phyloP scores from a whole-genome alignment of 2,888 invertebrate species.

The Watsonalla cultraria region DNA sequence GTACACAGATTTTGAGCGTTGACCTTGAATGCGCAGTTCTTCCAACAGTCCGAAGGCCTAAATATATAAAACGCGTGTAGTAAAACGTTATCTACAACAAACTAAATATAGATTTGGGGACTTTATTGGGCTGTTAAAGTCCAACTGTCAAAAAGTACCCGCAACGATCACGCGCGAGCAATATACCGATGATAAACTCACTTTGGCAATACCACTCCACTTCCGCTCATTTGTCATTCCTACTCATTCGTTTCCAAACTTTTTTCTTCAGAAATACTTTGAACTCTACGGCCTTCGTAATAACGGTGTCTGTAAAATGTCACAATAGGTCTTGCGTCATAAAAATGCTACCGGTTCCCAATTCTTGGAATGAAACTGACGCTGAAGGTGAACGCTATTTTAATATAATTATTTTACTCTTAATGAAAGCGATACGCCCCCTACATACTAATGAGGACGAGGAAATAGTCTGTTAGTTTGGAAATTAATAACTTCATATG shows the following conservation, averaged over 20 bases:
- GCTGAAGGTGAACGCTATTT: not conserved
- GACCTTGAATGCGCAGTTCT: no score
- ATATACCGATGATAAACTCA: not conserved
- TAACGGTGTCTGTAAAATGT: not conserved
- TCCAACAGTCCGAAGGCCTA: no score
- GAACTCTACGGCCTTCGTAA: not conserved
- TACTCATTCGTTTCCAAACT: not conserved
- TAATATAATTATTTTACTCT: not conserved
- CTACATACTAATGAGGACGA: no score
- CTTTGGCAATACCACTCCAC: constrained; percentile 12
- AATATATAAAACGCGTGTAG: no score
- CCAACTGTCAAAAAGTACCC: no score
- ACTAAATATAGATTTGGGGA: no score
- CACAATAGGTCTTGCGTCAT: constrained; percentile 6
- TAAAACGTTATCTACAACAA: no score
- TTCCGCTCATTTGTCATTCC: constrained; percentile 20
- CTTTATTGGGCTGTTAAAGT: no score
- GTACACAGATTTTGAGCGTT: no score
- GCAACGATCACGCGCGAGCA: not conserved
- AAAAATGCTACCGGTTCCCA: constrained; percentile 1
- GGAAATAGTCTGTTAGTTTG: no score
- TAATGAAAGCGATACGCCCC: no score
- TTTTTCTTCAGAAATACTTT: constrained; percentile 1
- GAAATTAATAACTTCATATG: no score
- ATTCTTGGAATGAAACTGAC: not conserved